Conservation (phyloP, 2,888 invertebrate genomes). For the Athrips mouffetella region DNA sequence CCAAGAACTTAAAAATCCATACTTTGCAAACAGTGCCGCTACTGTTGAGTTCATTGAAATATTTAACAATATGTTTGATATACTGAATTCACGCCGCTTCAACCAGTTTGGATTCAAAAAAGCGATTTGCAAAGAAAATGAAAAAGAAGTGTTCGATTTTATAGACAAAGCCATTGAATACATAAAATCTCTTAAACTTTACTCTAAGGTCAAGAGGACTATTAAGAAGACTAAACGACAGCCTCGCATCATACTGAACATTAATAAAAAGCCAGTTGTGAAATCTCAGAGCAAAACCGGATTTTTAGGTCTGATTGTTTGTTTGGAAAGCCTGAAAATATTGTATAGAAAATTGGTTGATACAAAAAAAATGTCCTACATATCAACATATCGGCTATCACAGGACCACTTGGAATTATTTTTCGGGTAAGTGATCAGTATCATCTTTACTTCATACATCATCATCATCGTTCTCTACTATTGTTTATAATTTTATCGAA, state of each 20-base stretch:
- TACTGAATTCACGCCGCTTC: constrained; percentile 12
- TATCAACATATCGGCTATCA: constrained; percentile 23
- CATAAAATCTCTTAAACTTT: background rate
- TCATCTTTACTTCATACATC: no score
- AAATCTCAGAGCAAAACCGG: constrained; percentile 17
- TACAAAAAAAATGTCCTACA: constrained; percentile 10
- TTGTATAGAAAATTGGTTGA: constrained; percentile 6
- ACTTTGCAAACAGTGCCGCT: background rate
- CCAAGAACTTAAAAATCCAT: background rate
- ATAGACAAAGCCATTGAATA: background rate
- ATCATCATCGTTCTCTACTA: no score
- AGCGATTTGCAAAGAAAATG: constrained; percentile 3
- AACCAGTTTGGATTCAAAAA: constrained; percentile 11
- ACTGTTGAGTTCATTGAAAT: constrained; percentile 6
- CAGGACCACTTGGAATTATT: constrained; percentile 23
- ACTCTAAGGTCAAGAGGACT: background rate
- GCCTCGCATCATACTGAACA: background rate
- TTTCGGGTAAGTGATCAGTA: constrained; percentile 21
- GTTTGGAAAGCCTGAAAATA: constrained; percentile 21
- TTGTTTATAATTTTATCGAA: no score
- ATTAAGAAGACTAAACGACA: background rate
- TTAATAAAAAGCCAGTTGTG: constrained; percentile 4
- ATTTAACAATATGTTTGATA: constrained; percentile 17
- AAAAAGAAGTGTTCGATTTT: background rate
- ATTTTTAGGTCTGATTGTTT: constrained; percentile 22